These are phyloP conservation scores for Melinaea menophilus DNA, from an alignment of 2,888 invertebrate species.

Conservation along the genomic window DNA sequence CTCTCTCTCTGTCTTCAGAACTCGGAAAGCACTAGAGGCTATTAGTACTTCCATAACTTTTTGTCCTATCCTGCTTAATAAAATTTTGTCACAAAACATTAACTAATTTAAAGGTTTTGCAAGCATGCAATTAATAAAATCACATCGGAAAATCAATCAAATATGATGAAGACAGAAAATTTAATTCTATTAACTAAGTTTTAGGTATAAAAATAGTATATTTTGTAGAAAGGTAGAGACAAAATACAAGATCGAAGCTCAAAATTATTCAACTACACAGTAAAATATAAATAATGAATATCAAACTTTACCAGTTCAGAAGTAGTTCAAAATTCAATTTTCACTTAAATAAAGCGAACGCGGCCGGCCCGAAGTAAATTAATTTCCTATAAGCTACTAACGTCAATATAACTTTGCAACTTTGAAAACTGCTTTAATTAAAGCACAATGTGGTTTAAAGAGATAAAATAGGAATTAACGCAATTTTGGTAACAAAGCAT, in stretches of 20 bases:
- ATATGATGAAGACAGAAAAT: too few species aligned
- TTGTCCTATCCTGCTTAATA: too few species aligned
- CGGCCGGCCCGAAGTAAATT: constrained; percentile 32
- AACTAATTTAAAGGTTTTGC: too few species aligned
- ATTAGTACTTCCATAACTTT: too few species aligned
- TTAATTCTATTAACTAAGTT: too few species aligned
- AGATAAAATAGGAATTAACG: constrained; percentile 19
- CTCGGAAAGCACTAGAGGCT: too few species aligned
- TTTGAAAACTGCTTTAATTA: constrained; percentile 32
- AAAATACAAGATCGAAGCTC: background rate
- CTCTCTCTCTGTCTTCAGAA: too few species aligned
- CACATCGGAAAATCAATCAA: too few species aligned
- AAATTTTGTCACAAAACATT: too few species aligned
- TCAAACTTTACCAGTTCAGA: constrained; percentile 22
- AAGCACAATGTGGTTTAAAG: constrained; percentile 23
- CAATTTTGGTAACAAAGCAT: constrained; percentile 23
- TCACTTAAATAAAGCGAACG: constrained; percentile 31
- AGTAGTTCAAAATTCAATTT: constrained; percentile 34
- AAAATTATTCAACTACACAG: constrained; percentile 5
- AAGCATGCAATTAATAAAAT: too few species aligned
- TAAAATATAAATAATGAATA: constrained; percentile 25
- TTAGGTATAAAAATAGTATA: too few species aligned
- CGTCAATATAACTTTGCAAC: constrained; percentile 34
- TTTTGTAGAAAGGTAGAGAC: too few species aligned
- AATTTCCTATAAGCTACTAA: constrained; percentile 38